Base-by-base conservation (phyloP, 2,113 vertebrate genomes). In the Perccottus glenii region DNA sequence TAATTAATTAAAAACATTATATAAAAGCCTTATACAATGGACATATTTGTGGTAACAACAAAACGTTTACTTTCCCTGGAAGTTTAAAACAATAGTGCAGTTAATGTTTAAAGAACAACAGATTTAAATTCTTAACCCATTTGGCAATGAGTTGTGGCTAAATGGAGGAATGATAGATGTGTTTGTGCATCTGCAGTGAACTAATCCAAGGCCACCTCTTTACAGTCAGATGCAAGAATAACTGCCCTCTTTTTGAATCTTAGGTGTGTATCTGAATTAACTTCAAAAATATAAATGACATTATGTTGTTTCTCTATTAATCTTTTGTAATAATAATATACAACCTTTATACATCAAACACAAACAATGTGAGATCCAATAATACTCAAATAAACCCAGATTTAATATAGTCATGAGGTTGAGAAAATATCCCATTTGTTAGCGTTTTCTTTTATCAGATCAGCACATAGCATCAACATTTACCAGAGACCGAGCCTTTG, bases 41-140 rank as follows among this genome's bases (percentile, higher is more conserved):
- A 49, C 9, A 16, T 49, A 49, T 49, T 49, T 49, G n/a, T 48
- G 11, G 14, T 15, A 48, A 7, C 15, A 7, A 6, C 47, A 16
- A 49, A 32, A 33, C 4, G 10, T 32, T 52, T 32, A 52, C 11
- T 52, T 52, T 46, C 56, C n/a, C 12, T n/a, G 38, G 36, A 9
- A 63, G 36, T 58, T 14, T 32, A 60, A 70, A 55, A n/a, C 15
- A 45, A 67, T 77, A 70, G 65, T 14, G 12, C 32, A 53, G 80
- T 77, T 77, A 81, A 87, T 83, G 61, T 78, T 83, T 84, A 65
- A 74, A 77, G 15, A 65, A 33, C 35, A 44, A 80, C 73, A 69
- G 84, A 72, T 71, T 74, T 72, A 56, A 78, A 84, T 82, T 83
- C 77, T 76, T 62, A 59, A 80, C 64, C 15, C 44, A 60, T 32